Evolutionary conservation across 2,113 vertebrate species (phyloP), one percentile per base, ranked within the genome.

Genomic region (Colinus virginianus): DNA sequence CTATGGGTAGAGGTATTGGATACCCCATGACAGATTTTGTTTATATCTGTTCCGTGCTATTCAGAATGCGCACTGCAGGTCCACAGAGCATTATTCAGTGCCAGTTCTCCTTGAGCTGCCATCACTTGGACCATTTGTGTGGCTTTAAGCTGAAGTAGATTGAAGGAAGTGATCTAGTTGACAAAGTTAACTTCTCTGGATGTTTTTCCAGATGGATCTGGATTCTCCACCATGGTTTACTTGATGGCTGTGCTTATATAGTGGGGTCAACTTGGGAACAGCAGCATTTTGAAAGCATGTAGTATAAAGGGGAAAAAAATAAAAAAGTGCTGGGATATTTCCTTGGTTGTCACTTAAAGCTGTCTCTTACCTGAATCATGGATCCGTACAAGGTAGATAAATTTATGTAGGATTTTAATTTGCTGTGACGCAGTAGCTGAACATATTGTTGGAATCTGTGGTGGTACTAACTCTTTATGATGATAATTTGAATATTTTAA

Each of bases 401-500:
- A 10, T 78, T 72, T 80, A 55, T 28, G 58, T 12, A 79, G 62
- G 30, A 5, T 72, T 66, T 87, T 81, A 25, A 7, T 72, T 85
- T 62, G 21, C 28, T 85, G 19, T 88, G 59, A 23, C 28, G 13
- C 4, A 6, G 36, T 75, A 82, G 21, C 42, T 62, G 3, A 11
- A 5, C 9, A 9, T 12, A 34, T 82, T 5, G 6, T 49, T 71
- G 12, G 25, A 55, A 61, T 81, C 55, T 88, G 3, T 59, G 79
- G 21, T 86, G 32, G 20, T 81, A 25, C 28, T 80, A 56, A 59
- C 38, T 91, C 38, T 49, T 84, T 80, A 19, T 36, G 13, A 49
- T 78, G 55, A 36, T 89, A 61, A 68, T 84, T 67, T 45, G 7
- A 28, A 8, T 51, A 16, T 86, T 78, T 80, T 95, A 92, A 94